Evolutionary conservation across 1,140 invertebrate genomes (phyloP).

Genomic region (Atta cephalotes): DNA sequence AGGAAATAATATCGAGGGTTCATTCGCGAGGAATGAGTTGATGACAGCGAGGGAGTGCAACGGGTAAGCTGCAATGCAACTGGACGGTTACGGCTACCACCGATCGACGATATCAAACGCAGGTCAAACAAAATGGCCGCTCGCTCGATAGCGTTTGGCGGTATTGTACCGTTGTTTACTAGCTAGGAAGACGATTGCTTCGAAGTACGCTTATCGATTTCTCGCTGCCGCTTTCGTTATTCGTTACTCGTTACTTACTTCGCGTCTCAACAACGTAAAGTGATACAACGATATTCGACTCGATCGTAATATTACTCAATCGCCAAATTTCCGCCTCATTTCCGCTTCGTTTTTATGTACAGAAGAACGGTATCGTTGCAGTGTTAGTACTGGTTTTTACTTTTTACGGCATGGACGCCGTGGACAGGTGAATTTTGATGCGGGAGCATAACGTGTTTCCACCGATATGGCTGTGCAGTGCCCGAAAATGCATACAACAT

Average conservation of each 20-base stretch:
- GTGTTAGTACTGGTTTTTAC: background rate
- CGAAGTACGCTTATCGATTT: constrained; percentile 14
- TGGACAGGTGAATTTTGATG: background rate
- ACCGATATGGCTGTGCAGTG: too few relatives aligned
- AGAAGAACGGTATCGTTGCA: background rate
- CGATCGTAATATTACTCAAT: background rate
- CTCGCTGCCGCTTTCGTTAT: background rate
- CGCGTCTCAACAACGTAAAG: background rate
- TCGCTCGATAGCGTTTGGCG: constrained; percentile 62
- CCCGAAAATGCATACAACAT: background rate
- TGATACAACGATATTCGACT: background rate
- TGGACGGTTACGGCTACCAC: too few relatives aligned
- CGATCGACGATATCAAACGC: constrained; percentile 6
- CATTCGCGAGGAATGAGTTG: too few relatives aligned
- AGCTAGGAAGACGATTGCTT: background rate
- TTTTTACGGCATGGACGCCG: background rate
- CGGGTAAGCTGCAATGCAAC: too few relatives aligned
- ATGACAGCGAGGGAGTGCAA: too few relatives aligned
- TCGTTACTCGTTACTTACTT: too few relatives aligned
- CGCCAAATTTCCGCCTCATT: background rate
- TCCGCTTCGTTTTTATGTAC: background rate
- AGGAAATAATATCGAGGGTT: too few relatives aligned
- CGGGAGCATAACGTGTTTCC: background rate
- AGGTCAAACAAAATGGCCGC: constrained; percentile 81
- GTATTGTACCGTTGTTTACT: constrained; percentile 78